These are phyloP conservation scores for Gymnoscelis rufifasciata DNA, from an alignment of 2,888 invertebrate species.

Conservation along the genomic window DNA sequence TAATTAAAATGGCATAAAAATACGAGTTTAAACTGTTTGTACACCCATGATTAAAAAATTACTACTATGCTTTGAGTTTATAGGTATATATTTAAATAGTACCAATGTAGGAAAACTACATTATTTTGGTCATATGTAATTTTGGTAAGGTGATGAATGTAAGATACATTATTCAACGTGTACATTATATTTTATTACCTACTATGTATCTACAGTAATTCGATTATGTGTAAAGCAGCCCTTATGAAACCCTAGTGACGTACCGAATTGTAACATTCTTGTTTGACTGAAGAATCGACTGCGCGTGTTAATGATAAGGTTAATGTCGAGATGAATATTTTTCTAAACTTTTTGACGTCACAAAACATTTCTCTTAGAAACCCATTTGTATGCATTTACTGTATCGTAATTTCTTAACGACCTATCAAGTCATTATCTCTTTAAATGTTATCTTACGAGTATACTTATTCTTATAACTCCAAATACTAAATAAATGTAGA, in stretches of 20 bases:
- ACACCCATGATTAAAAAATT: too few relatives aligned
- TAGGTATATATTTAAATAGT: too few relatives aligned
- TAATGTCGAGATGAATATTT: slow-evolving; percentile 69
- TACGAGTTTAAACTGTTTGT: too few relatives aligned
- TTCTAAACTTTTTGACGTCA: slow-evolving; percentile 76
- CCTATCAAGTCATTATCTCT: slow-evolving; percentile 20
- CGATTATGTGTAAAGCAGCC: slow-evolving; percentile 17
- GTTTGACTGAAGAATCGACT: slow-evolving; percentile 73
- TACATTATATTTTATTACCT: too few relatives aligned
- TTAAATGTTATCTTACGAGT: slow-evolving; percentile 18
- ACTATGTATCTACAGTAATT: too few relatives aligned
- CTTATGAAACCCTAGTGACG: slow-evolving; percentile 29
- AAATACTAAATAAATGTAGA: slow-evolving; percentile 41
- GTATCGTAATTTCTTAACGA: slow-evolving; percentile 27
- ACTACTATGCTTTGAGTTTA: too few relatives aligned
- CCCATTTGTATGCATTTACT: slow-evolving; percentile 63
- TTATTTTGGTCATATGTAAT: too few relatives aligned
- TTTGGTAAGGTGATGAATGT: too few relatives aligned
- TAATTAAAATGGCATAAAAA: too few relatives aligned
- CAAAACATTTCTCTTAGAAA: slow-evolving; percentile 54
- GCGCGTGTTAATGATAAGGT: slow-evolving; percentile 63
- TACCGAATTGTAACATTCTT: slow-evolving; percentile 43
- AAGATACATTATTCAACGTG: too few relatives aligned
- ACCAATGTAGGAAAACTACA: too few relatives aligned
- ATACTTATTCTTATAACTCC: slow-evolving; percentile 16